Evolutionary conservation across 2,113 vertebrate genomes (phyloP), one percentile per base, ranked within the genome.

Genomic region (Tylochromis polylepis): DNA sequence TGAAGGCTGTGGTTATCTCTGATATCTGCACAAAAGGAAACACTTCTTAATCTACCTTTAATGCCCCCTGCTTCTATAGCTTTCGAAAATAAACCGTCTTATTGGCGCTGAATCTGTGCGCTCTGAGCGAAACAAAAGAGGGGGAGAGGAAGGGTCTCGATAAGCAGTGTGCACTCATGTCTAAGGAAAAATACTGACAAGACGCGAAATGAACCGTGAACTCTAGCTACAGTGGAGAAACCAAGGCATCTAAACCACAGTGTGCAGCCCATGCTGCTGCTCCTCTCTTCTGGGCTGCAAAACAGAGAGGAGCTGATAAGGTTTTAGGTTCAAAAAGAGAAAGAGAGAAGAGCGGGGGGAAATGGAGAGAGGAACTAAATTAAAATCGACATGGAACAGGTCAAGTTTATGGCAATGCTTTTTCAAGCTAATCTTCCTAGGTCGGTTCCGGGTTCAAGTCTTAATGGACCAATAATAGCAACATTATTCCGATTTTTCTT

Each of bases 381-480:
- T 97, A 98, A 98, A 98, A 99, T 98, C 95, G 97, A 98, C 98
- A 98, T 96, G 97, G 96, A 98, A 92, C 97, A 97, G 98, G 97
- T 98, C 97, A 98, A 97, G 97, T 98, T 98, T 97, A 96, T 96
- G 97, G 97, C 97, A 88, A 96, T 85, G 97, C 97, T 97, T 97
- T 93, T 97, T 87, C 96, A 95, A 97, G 97, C 97, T 97, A 98
- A 98, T 98, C 97, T 97, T 93, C 93, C 89, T 96, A 96, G 97
- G 98, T 99, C 97, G 96, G 95, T 97, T 97, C 96, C 93, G 93
- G 96, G 97, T 98, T 97, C 97, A 97, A 95, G 95, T 96, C 97
- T 97, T 98, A 99, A 99, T 98, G 97, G 99, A 97, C 97, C 97
- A 97, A 98, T 99, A 98, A 98, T 98, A 97, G 98, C 96, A 96